Evolutionary conservation across 2,797 vertebrate species (phyloP), one percentile per base, ranked within the genome.

Genomic region (Microctenopoma stevenorrisi): DNA sequence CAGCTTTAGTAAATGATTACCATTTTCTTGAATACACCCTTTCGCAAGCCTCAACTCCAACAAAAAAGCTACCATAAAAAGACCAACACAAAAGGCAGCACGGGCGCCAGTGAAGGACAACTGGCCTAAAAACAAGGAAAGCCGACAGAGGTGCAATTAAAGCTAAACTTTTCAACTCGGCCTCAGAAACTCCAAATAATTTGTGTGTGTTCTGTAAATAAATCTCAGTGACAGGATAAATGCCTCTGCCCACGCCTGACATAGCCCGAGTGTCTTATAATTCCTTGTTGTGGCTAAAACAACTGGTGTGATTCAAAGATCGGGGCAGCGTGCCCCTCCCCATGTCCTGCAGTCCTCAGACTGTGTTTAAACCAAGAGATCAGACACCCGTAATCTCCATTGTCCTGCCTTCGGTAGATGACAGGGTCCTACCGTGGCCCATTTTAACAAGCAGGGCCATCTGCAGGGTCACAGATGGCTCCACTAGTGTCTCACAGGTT

Each of bases 351-450:
- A 64, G 72, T 76, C 82, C 76, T 82, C 79, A 85, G 84, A 87
- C 78, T 75, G 75, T 44, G 66, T 85, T 86, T 86, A 88, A 87
- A 89, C 62, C 82, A 56, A 69, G 78, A 91, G 90, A 92, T 92
- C 90, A 93, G 91, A 92, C 91, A 76, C 82, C 62, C 49, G 63
- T 92, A 93, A 92, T 92, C 92, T 93, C 89, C 85, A 87, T 91
- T 93, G 90, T 91, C 84, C 84, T 10, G 6, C 79, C 81, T 77
- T 28, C 78, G 62, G 74, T 77, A 79, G 82, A 77, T 64, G 56
- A 64, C 74, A 74, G 83, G 84, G 87, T 81, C 82, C 82, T 64
- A 77, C 44, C 64, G 10, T 90, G 85, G 79, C 91, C 92, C 86
- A 91, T 82, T 89, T 89, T 87, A 89, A 81, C 76, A 62, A 53